Percentiles rank a stretch among this genome's conserved stretches.
Evolutionary conservation across 2,113 vertebrate species (phyloP).

Genomic region (Cromileptes altivelis): DNA sequence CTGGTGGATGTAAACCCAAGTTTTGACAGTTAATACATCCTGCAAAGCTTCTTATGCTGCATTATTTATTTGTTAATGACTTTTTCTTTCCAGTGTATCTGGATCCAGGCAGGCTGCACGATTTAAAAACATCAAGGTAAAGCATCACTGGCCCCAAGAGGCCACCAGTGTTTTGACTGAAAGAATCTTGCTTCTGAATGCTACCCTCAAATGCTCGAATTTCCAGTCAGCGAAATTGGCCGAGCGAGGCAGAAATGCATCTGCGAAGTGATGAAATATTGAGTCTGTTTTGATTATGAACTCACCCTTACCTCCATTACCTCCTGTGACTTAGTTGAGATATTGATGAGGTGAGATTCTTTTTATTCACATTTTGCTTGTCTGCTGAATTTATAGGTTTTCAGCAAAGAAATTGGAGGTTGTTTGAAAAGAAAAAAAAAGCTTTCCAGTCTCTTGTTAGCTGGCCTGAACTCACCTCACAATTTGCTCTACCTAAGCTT

Average conservation of each 20-base stretch:
- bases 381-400: conserved; percentile 46
- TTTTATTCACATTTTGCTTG: conserved; percentile 48
- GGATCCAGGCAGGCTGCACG: conserved; percentile 16
- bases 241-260: conserved; percentile 55
- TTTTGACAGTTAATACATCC: conserved; percentile 49
- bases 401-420: conserved; percentile 45
- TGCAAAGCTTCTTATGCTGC: conserved; percentile 31
- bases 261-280: conserved; percentile 67
- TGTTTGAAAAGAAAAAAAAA: conserved; percentile 38
- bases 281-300: conserved; percentile 72
- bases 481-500: conserved; percentile 54
- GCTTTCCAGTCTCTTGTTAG: conserved; percentile 40
- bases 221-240: conserved; percentile 56
- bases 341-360: conserved; percentile 61
- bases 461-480: conserved; percentile 45
- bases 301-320: conserved; percentile 64
- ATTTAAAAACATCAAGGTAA: conserved; percentile 49
- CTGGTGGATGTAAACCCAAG: conserved; percentile 41
- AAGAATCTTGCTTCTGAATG: conserved; percentile 49
- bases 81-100: conserved; percentile 14
- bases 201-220: conserved; percentile 36
- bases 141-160: conserved; percentile 51
- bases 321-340: conserved; percentile 65
- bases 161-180: conserved; percentile 58
- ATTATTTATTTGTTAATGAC: conserved; percentile 58